Percentiles rank a stretch among this genome's conserved stretches.
Evolutionary conservation across 2,888 invertebrate genomes (phyloP).

Genomic region (Oxytorus armatus): DNA sequence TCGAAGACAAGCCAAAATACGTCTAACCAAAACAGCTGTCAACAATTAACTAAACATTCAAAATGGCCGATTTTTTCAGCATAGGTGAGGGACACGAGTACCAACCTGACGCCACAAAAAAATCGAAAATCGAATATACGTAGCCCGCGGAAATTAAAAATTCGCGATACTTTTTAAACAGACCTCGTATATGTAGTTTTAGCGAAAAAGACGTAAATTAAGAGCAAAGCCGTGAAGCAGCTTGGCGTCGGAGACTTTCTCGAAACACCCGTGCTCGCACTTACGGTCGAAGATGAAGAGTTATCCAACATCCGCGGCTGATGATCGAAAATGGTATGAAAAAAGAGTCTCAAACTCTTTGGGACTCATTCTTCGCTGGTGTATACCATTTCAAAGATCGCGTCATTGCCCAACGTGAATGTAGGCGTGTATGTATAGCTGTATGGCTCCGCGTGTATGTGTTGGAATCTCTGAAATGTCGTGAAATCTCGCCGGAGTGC

Average conservation of each 20-base stretch:
- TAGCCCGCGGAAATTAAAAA: too few relatives aligned
- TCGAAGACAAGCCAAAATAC: too few relatives aligned
- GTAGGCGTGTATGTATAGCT: slow-evolving; percentile 10
- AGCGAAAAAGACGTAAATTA: slow-evolving; percentile 41
- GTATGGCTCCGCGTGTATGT: slow-evolving; percentile 2
- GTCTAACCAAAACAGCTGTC: too few relatives aligned
- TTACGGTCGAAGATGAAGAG: slow-evolving; percentile 6
- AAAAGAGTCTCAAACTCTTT: slow-evolving; percentile 12
- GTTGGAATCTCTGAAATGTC: slow-evolving; percentile 51
- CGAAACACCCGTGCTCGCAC: background rate
- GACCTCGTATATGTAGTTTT: slow-evolving; percentile 14
- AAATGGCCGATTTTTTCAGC: too few relatives aligned
- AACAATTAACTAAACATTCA: too few relatives aligned
- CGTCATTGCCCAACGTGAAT: slow-evolving; percentile 40
- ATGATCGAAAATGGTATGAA: slow-evolving; percentile 43
- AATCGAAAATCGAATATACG: too few relatives aligned
- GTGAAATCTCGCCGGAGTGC: slow-evolving; percentile 48
- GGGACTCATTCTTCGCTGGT: slow-evolving; percentile 15
- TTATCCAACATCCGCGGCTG: slow-evolving; percentile 16
- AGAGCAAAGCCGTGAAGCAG: slow-evolving; percentile 26
- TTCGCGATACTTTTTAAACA: too few relatives aligned
- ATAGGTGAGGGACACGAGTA: too few relatives aligned
- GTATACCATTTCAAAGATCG: slow-evolving; percentile 13
- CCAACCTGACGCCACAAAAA: too few relatives aligned
- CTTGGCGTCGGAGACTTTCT: slow-evolving; percentile 37